phyloP scores from a whole-genome alignment of 1,140 invertebrate genomes.

The Hesperophylax magnus region DNA sequence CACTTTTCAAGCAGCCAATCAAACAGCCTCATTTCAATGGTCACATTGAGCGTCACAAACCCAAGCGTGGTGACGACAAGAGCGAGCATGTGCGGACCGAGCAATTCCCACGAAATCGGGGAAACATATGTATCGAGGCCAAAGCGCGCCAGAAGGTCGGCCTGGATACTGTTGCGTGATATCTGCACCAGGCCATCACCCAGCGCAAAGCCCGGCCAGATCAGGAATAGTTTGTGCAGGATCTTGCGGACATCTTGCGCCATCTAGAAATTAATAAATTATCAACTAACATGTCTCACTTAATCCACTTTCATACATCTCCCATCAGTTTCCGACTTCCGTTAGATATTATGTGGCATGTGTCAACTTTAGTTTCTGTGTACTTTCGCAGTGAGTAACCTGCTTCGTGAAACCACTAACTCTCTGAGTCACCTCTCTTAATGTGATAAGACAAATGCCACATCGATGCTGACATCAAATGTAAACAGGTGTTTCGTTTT shows the following conservation, averaged over 20 bases:
- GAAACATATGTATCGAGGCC: constrained; percentile 78
- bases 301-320: no score
- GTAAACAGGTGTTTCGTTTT: no score
- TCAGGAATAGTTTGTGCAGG: constrained; percentile 73
- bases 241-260: constrained; percentile 70
- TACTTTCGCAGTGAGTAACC: no score
- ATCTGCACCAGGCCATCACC: constrained; percentile 76
- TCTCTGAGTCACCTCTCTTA: no score
- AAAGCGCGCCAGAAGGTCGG: constrained; percentile 72
- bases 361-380: no score
- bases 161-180: constrained; percentile 76
- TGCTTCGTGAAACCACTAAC: no score
- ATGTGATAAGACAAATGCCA: no score
- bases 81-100: constrained; percentile 70
- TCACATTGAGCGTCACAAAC: constrained; percentile 71
- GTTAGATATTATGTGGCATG: no score
- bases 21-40: constrained; percentile 71
- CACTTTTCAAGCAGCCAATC: constrained; percentile 61
- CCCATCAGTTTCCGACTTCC: no score
- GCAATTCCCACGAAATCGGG: constrained; percentile 71
- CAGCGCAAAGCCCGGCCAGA: constrained; percentile 76
- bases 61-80: constrained; percentile 68
- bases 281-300: no score
- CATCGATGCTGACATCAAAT: no score
- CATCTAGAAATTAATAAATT: background rate